phyloP scores from a whole-genome alignment of 1,140 invertebrate species.

The Hyposmocoma kahamanoa region DNA sequence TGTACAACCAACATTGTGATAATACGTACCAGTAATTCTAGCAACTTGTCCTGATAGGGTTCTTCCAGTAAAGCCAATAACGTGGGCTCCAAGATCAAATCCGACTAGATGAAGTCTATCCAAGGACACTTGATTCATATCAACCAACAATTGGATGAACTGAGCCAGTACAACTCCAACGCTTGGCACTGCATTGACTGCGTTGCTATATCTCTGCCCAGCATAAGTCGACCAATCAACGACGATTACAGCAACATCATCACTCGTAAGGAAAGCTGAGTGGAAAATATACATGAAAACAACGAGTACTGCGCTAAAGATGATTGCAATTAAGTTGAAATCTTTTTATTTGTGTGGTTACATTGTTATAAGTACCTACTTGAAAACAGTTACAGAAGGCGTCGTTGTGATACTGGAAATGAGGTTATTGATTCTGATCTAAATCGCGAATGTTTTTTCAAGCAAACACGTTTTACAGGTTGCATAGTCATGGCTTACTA shows the following conservation, averaged over 20 bases:
- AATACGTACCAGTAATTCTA: slow-evolving; percentile 65
- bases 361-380: too few species aligned
- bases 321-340: too few species aligned
- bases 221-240: slow-evolving; percentile 43
- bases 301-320: too few species aligned
- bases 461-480: too few species aligned
- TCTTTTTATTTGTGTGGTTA: too few species aligned
- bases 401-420: too few species aligned
- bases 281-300: slow-evolving; percentile 8
- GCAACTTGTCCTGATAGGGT: slow-evolving; percentile 69
- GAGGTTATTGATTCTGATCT: too few species aligned
- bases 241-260: slow-evolving; percentile 34
- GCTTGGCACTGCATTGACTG: slow-evolving; percentile 24
- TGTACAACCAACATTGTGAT: not conserved
- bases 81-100: slow-evolving; percentile 87
- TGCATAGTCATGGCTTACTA: too few species aligned
- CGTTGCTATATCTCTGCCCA: slow-evolving; percentile 21
- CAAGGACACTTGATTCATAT: slow-evolving; percentile 1
- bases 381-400: too few species aligned
- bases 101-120: slow-evolving; percentile 82
- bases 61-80: slow-evolving; percentile 87
- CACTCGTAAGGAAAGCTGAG: slow-evolving; percentile 26
- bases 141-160: slow-evolving; percentile 20
- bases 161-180: slow-evolving; percentile 25
- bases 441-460: too few species aligned